Base-by-base conservation (phyloP, 2,888 invertebrate species). In the Tetragonula carbonaria region DNA sequence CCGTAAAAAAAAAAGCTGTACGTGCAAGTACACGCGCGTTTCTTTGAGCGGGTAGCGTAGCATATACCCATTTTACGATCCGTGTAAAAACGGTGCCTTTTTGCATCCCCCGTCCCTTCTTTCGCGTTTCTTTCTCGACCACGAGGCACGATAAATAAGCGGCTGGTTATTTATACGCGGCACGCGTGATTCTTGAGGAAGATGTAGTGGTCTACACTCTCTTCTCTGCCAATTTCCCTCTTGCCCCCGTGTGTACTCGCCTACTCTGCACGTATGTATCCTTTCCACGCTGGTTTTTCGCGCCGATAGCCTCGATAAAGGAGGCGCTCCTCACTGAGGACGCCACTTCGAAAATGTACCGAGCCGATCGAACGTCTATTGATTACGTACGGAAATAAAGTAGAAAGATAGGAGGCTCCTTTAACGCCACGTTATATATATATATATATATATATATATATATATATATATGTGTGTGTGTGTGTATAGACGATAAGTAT, bases 321-420 rank as follows among this genome's bases (percentile, higher is more conserved):
- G 75, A 78, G 84, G 67, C 70, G 70, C 78, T 80, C 75, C 84
- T 74, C 76, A 45, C 38, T 28, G 62, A 73, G 85, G 87, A 85
- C 77, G 67, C 74, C 72, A 75, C 85, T 90, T 86, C 80, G 88
- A 87, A 88, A 90, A 90, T 84, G 73, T 90, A 88, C 84, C 86
- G 75, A 74, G 73, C 79, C 84, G 85, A 89, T 90, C 85, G 89
- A 90, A 86, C 84, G 78, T 53, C 78, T 90, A 91, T 90, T 80
- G 90, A 90, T 90, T 90, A 80, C 84, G 77, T 87, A 88, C 84
- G 76, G 86, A 86, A 91, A 90, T 90, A 90, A 90, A 90, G 78
- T 80, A 68, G 78, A 88, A 86, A 80, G 86, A 83, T 80, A 80
- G 85, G 79, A 75, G 80, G 78, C 70, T 84, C 74, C 81, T 84